Evolutionary conservation across 2,888 invertebrate genomes (phyloP).

Genomic region (Leucophenga montana): DNA sequence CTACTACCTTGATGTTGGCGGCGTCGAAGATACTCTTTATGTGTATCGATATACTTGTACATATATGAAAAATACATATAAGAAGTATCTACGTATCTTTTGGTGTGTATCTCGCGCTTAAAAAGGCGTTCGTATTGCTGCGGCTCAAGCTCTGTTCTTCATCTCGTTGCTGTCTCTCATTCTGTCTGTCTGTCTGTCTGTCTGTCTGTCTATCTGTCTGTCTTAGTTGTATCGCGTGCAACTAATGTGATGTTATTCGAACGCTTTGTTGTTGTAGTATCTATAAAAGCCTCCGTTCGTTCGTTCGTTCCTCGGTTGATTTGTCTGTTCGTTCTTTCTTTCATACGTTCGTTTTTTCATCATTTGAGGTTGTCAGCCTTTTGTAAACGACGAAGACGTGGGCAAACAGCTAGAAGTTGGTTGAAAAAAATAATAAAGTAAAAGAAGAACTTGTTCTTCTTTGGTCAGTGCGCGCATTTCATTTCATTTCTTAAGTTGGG

Average conservation of each 20-base stretch:
- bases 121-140: slow-evolving; percentile 9
- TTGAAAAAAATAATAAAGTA: slow-evolving; percentile 22
- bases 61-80: too few relatives aligned
- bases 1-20: too few relatives aligned
- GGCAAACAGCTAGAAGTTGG: neutral
- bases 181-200: slow-evolving; percentile 2
- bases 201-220: neutral
- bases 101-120: slow-evolving; percentile 1
- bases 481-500: neutral
- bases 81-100: neutral
- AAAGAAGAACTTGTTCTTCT: slow-evolving; percentile 21
- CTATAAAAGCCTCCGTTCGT: slow-evolving; percentile 19
- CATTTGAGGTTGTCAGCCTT: slow-evolving; percentile 66
- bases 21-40: too few relatives aligned
- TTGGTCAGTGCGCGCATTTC: slow-evolving; percentile 6
- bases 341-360: slow-evolving; percentile 2
- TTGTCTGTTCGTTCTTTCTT: neutral
- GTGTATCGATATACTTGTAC: too few relatives aligned
- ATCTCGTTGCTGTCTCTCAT: neutral
- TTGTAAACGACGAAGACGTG: slow-evolving; percentile 43
- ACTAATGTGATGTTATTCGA: slow-evolving; percentile 34
- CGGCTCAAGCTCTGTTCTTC: too few relatives aligned
- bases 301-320: slow-evolving; percentile 10
- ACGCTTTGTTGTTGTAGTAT: slow-evolving; percentile 29
- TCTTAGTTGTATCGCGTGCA: slow-evolving; percentile 38